These are phyloP conservation scores for Rhabditoides inermis DNA, from an alignment of 2,888 invertebrate species.

Conservation along the genomic window DNA sequence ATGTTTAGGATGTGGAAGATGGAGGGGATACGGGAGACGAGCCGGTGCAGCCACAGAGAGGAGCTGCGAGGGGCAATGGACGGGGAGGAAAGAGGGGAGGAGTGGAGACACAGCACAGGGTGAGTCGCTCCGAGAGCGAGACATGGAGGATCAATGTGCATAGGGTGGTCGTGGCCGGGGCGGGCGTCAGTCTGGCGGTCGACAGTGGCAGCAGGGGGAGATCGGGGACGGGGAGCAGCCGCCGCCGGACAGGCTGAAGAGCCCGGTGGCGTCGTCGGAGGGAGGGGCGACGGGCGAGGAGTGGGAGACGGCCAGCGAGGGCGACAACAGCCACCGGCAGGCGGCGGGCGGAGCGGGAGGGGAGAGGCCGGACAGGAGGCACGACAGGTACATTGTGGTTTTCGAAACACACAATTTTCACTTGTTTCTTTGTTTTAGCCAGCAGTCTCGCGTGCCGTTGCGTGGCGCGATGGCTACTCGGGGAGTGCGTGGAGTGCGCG, in stretches of 20 bases:
- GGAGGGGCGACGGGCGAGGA: constrained; percentile 59
- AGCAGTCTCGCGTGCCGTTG: too few relatives aligned
- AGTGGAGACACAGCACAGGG: not conserved
- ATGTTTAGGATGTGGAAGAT: not conserved
- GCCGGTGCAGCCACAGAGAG: not conserved
- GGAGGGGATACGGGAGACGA: not conserved
- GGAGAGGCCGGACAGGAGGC: constrained; percentile 67
- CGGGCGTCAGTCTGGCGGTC: not conserved
- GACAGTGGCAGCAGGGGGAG: constrained; percentile 48
- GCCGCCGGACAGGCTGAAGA: constrained; percentile 16
- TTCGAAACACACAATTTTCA: not conserved
- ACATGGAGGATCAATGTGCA: not conserved
- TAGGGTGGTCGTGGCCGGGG: not conserved
- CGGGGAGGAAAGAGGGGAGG: constrained; percentile 8
- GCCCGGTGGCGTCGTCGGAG: constrained; percentile 26
- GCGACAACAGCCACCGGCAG: constrained; percentile 52
- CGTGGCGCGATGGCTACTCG: constrained; percentile 4
- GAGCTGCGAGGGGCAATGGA: not conserved
- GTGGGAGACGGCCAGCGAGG: constrained; percentile 74
- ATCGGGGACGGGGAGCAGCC: constrained; percentile 16
- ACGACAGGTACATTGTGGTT: constrained; percentile 62
- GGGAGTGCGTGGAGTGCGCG: constrained; percentile 2
- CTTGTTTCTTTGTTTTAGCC: too few relatives aligned
- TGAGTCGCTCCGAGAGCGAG: not conserved
- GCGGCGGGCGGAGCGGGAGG: constrained; percentile 26